A percentile compares a stretch with the other conserved stretches of the same genome.
phyloP scores from a whole-genome alignment of 2,797 vertebrate species.

The Aratinga solstitialis region DNA sequence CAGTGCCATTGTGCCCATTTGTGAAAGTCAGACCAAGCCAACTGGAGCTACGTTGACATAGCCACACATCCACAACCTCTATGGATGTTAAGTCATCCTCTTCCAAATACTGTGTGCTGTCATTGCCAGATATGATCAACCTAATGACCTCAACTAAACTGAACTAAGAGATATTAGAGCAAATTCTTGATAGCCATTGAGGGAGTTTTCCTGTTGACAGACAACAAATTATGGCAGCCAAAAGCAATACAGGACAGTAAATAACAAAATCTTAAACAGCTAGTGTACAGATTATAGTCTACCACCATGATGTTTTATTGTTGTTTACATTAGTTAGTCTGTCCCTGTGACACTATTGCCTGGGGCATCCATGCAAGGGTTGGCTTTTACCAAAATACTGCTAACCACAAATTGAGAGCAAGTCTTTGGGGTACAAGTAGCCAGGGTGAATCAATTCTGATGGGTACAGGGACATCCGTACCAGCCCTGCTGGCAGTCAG shows the following conservation, averaged over 20 bases:
- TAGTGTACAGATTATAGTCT: neutral
- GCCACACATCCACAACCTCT: neutral
- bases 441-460: neutral
- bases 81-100: neutral
- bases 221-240: neutral
- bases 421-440: neutral
- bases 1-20: neutral
- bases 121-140: neutral
- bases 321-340: neutral
- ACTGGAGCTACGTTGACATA: neutral
- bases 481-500: neutral
- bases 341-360: neutral
- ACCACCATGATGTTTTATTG: neutral
- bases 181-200: neutral
- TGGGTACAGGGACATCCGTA: neutral
- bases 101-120: neutral
- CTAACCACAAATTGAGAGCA: neutral
- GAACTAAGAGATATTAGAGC: neutral
- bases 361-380: neutral
- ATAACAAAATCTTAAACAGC: neutral
- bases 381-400: neutral
- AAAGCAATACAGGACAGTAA: neutral
- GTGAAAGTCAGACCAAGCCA: neutral
- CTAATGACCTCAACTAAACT: neutral
- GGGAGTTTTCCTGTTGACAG: neutral